These are phyloP conservation scores for Phymatocera aterrima DNA, from an alignment of 2,888 invertebrate species.

Conservation along the genomic window DNA sequence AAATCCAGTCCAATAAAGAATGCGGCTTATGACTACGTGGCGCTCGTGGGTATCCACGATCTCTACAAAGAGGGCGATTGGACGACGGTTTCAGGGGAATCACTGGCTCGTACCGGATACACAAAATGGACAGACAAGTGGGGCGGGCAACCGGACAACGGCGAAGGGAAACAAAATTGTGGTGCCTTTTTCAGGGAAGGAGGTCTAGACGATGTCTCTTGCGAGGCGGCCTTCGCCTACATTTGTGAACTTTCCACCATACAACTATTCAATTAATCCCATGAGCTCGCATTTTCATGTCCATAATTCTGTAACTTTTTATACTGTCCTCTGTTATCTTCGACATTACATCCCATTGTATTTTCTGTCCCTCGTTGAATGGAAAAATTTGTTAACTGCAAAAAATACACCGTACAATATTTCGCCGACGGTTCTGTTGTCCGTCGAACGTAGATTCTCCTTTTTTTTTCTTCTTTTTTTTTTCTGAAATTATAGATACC, in stretches of 20 bases:
- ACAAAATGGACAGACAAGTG: slow-evolving; percentile 66
- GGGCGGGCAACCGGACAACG: slow-evolving; percentile 65
- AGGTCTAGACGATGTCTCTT: slow-evolving; percentile 67
- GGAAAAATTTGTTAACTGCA: too few relatives aligned
- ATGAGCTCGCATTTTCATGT: not conserved
- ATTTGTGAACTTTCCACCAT: slow-evolving; percentile 64
- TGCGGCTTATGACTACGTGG: slow-evolving; percentile 60
- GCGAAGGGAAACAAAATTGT: slow-evolving; percentile 67
- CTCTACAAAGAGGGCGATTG: slow-evolving; percentile 68
- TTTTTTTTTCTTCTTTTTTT: too few relatives aligned
- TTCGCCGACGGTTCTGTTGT: too few relatives aligned
- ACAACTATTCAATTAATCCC: slow-evolving; percentile 20
- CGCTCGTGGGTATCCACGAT: slow-evolving; percentile 66
- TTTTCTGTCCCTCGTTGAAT: too few relatives aligned
- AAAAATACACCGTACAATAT: too few relatives aligned
- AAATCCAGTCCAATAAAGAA: slow-evolving; percentile 58
- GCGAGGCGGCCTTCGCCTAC: slow-evolving; percentile 64
- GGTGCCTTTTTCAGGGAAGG: slow-evolving; percentile 64
- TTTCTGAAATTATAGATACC: too few relatives aligned
- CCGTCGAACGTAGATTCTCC: too few relatives aligned
- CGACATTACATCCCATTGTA: not conserved
- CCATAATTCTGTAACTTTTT: not conserved
- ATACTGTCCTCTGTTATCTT: not conserved
- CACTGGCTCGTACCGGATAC: slow-evolving; percentile 67
- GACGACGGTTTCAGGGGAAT: slow-evolving; percentile 68